A percentile compares a stretch with the other conserved stretches of the same genome.
phyloP scores from a whole-genome alignment of 2,113 vertebrate species.

The Dasyprocta punctata region DNA sequence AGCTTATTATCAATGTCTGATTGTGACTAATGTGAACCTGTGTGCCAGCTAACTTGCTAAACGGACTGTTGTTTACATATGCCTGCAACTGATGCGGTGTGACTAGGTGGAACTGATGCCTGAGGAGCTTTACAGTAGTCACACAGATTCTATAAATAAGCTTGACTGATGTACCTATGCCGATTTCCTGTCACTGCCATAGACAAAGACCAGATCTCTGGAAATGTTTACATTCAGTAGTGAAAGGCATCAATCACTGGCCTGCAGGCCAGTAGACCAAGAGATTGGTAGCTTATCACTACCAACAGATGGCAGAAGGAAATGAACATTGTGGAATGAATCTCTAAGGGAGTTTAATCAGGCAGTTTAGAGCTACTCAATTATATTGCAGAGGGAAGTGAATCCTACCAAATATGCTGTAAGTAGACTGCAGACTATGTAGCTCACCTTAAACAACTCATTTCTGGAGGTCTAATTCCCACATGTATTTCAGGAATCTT shows the following conservation, averaged over 20 bases:
- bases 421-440: neutral
- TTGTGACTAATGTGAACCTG: neutral
- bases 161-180: neutral
- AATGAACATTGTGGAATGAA: constrained; percentile 46
- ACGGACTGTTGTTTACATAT: neutral
- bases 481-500: neutral
- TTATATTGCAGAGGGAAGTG: constrained; percentile 46
- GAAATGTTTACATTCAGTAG: neutral
- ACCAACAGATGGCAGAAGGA: constrained; percentile 37
- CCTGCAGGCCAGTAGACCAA: neutral
- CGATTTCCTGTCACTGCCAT: neutral
- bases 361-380: constrained; percentile 47
- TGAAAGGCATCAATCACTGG: neutral
- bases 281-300: neutral
- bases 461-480: neutral
- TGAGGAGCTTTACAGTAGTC: neutral
- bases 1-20: neutral
- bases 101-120: neutral
- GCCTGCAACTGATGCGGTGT: neutral
- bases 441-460: constrained; percentile 30
- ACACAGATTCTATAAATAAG: neutral
- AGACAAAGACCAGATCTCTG: neutral
- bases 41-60: neutral
- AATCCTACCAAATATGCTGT: constrained; percentile 54
- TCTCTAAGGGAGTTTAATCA: constrained; percentile 26